Evolutionary conservation across 2,888 invertebrate species (phyloP), one percentile per base, ranked within the genome.

Genomic region (Alloscopus bannaensis): DNA sequence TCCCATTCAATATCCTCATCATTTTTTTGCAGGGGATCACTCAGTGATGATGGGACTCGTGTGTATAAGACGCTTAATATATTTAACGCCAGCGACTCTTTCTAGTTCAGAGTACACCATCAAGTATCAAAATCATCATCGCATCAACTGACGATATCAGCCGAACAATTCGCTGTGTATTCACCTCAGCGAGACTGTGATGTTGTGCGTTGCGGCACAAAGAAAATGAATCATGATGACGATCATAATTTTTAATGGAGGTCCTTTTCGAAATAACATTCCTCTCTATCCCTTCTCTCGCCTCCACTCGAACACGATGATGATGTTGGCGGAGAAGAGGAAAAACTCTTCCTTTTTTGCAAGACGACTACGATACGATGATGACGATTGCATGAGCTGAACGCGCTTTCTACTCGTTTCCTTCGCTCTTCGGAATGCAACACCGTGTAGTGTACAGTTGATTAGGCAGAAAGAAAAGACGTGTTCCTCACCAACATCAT

Each of bases 261-360:
- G 57, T 57, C 57, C 31, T 57, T 57, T 57, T 57, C 29, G 31
- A 57, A 57, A 57, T n/a, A n/a, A n/a, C 31, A 28, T 31, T 57
- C 57, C 20, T 57, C 28, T 55, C 31, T 57, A 45, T 45, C 31
- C 52, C 24, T 52, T 24, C 16, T 22, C 22, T n/a, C n/a, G n/a
- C n/a, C 24, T 18, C 22, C 18, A 11, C 57, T 57, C 57, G 18
- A 57, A 57, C 29, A 72, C 62, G 62, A 72, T 64, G 72, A 72
- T 72, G 62, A 3, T 45, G 72, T 64, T 72, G 64, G 72, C 72
- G 64, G 26, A 22, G 47, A 45, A 50, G 29, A 28, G 24, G 47
- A 45, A 50, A 57, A 28, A 64, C 72, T 72, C 64, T 64, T 64
- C 60, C 64, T 72, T 72, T 71, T 64, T 52, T n/a, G n/a, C n/a